phyloP scores from a whole-genome alignment of 2,797 vertebrate species.

The Sciurus carolinensis region DNA sequence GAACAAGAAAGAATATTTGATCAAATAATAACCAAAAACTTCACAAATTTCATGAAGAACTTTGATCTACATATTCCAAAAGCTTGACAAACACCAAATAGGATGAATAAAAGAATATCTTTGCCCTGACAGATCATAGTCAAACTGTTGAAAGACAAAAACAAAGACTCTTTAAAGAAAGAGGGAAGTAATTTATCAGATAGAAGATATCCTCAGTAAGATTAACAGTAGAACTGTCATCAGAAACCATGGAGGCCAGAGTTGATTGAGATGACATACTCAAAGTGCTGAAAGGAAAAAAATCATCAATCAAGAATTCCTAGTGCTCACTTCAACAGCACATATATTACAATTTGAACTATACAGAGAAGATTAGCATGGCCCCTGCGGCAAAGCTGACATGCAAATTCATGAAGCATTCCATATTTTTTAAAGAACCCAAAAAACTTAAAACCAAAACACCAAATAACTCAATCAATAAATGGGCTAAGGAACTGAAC shows the following conservation, averaged over 20 bases:
- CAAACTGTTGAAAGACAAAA: constrained; percentile 34
- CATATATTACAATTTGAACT: too few relatives aligned
- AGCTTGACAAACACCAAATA: background rate
- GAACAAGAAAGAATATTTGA: background rate
- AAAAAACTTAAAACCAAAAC: too few relatives aligned
- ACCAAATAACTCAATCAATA: too few relatives aligned
- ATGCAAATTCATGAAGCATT: too few relatives aligned
- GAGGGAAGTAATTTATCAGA: background rate
- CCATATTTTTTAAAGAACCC: too few relatives aligned
- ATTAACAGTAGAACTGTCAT: background rate
- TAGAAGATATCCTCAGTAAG: background rate
- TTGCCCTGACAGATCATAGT: background rate
- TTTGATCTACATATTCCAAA: constrained; percentile 34
- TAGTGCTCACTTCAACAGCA: too few relatives aligned
- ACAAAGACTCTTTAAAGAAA: constrained; percentile 24
- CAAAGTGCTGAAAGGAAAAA: background rate
- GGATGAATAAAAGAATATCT: background rate
- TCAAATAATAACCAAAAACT: background rate
- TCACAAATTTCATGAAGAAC: constrained; percentile 25
- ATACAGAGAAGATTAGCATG: too few relatives aligned
- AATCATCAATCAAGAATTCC: background rate
- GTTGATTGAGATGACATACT: background rate
- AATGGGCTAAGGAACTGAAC: too few relatives aligned
- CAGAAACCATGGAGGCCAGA: background rate
- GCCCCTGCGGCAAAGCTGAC: too few relatives aligned